Percentiles rank a stretch among this genome's conserved stretches.
phyloP scores from a whole-genome alignment of 2,113 vertebrate genomes.

The Helogale parvula region DNA sequence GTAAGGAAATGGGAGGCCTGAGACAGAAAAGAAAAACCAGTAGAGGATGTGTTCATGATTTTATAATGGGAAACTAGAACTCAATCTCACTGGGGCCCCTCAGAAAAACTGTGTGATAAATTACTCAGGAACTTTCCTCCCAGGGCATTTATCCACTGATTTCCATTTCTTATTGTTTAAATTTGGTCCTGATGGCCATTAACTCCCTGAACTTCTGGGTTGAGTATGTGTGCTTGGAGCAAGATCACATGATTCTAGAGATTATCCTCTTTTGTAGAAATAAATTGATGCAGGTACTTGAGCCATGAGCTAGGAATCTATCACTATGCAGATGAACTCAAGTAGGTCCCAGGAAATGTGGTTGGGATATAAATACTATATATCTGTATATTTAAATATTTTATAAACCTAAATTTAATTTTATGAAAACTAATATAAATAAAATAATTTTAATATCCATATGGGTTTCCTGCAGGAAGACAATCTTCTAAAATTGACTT shows the following conservation, averaged over 20 bases:
- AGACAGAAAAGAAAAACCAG: neutral
- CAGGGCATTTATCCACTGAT: neutral
- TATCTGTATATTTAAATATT: neutral
- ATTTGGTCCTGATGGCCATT: neutral
- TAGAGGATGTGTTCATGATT: neutral
- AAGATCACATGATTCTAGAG: neutral
- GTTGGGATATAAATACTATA: neutral
- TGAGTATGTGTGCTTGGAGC: neutral
- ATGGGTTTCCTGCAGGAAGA: neutral
- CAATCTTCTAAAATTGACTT: neutral
- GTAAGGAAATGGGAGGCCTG: neutral
- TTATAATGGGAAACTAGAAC: neutral
- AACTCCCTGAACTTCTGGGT: neutral
- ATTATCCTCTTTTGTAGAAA: neutral
- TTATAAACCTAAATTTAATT: neutral
- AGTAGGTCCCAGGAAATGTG: neutral
- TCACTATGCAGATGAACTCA: neutral
- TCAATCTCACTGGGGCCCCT: neutral
- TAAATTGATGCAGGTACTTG: neutral
- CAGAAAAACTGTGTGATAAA: neutral
- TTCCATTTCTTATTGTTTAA: neutral
- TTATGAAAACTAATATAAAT: neutral
- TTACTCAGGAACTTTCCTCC: neutral
- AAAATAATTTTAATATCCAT: neutral
- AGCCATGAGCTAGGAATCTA: neutral